Evolutionary conservation across 1,140 invertebrate species (phyloP).

Genomic region (Bathynomus jamesi): DNA sequence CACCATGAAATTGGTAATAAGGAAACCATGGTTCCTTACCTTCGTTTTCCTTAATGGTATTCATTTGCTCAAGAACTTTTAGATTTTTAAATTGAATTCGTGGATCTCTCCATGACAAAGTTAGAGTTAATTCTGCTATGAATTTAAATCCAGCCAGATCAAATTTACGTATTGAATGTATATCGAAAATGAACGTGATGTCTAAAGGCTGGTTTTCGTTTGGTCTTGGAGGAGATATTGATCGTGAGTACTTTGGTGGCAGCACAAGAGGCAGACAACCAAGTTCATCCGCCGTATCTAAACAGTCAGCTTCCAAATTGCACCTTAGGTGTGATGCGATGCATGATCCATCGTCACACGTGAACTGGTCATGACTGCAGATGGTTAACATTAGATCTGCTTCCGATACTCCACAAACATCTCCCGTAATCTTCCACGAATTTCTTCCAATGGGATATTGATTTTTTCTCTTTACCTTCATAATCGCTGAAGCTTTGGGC

Average conservation of each 20-base stretch:
- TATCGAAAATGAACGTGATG: not conserved
- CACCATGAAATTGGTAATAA: not conserved
- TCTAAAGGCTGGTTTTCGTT: not conserved
- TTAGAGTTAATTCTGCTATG: not conserved
- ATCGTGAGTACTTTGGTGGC: constrained; percentile 17
- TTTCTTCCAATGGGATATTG: not conserved
- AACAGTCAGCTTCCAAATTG: constrained; percentile 70
- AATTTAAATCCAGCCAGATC: not conserved
- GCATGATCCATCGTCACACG: constrained; percentile 83
- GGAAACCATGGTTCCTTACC: not conserved
- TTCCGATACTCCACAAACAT: constrained; percentile 5
- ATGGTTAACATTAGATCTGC: constrained; percentile 35
- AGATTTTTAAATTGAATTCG: not conserved
- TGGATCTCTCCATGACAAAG: not conserved
- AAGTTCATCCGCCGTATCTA: constrained; percentile 79
- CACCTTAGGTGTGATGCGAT: constrained; percentile 72
- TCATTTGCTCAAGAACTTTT: not conserved
- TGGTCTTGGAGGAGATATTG: not conserved
- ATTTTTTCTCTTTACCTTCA: no score
- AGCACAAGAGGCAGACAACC: constrained; percentile 53
- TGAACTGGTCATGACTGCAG: constrained; percentile 73
- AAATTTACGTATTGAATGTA: not conserved
- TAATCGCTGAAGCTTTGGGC: no score
- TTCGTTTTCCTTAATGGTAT: not conserved
- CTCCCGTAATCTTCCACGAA: constrained; percentile 12